Evolutionary conservation across 1,140 invertebrate genomes (phyloP).

Genomic region (Drosophila sproati): DNA sequence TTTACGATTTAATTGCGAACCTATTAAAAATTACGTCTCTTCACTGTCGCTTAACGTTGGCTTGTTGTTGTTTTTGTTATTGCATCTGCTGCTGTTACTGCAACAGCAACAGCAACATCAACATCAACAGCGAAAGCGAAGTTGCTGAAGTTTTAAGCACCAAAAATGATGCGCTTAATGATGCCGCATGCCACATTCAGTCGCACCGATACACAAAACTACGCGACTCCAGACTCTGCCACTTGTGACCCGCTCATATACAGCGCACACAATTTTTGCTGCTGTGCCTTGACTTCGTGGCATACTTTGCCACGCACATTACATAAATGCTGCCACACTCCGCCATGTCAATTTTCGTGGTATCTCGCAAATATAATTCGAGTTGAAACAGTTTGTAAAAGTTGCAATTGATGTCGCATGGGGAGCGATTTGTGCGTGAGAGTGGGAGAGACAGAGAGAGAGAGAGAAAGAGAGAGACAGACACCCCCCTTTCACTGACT

Average conservation of each 20-base stretch:
- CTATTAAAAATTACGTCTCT: constrained; percentile 83
- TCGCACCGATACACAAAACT: constrained; percentile 65
- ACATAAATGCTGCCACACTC: constrained; percentile 39
- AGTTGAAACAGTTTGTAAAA: constrained; percentile 74
- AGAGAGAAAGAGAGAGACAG: too few species aligned
- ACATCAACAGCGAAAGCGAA: constrained; percentile 27
- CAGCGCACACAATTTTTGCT: constrained; percentile 77
- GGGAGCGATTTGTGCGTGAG: constrained; percentile 30
- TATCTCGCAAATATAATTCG: constrained; percentile 78
- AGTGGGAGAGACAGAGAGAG: too few species aligned
- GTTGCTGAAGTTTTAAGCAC: constrained; percentile 76
- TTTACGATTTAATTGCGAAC: constrained; percentile 84
- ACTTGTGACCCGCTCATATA: constrained; percentile 2
- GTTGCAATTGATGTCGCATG: constrained; percentile 62
- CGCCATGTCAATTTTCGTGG: constrained; percentile 53
- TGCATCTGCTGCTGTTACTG: constrained; percentile 21
- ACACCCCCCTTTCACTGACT: neutral
- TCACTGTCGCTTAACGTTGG: constrained; percentile 43
- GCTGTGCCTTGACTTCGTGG: constrained; percentile 51
- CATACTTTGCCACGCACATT: constrained; percentile 84
- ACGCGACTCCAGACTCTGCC: constrained; percentile 48
- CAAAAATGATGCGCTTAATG: constrained; percentile 79
- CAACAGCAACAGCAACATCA: constrained; percentile 24
- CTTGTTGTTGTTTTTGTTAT: constrained; percentile 18
- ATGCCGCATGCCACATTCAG: constrained; percentile 56